phyloP scores from a whole-genome alignment of 2,113 vertebrate genomes.

The Clarias gariepinus region DNA sequence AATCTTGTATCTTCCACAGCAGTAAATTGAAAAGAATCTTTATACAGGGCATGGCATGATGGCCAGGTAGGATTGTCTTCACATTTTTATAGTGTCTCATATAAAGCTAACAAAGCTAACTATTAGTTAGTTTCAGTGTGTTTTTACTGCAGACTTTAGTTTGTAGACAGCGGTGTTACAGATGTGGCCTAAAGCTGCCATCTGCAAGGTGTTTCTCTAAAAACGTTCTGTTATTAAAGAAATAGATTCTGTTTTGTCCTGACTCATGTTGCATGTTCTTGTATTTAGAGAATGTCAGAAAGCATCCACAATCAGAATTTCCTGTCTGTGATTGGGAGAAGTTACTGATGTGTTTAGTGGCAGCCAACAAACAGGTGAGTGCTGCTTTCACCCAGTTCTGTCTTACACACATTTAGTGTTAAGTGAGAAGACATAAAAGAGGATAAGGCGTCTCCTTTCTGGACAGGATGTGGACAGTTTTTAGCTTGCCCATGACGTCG shows the following conservation, averaged over 20 bases:
- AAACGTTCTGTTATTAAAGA: neutral
- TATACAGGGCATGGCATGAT: neutral
- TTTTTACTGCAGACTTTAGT: neutral
- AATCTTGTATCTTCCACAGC: neutral
- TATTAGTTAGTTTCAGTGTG: neutral
- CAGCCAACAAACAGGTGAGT: neutral
- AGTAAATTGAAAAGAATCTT: neutral
- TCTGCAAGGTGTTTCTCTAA: neutral
- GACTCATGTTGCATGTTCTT: neutral
- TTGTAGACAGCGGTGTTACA: neutral
- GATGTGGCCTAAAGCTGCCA: neutral
- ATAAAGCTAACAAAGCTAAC: neutral
- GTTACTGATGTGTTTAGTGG: neutral
- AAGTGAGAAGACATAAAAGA: neutral
- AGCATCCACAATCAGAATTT: neutral
- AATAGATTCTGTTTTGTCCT: neutral
- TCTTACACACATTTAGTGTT: neutral
- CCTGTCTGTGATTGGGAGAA: neutral
- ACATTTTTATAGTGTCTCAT: neutral
- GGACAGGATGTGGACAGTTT: neutral
- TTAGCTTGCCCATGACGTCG: neutral
- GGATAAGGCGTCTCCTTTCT: neutral
- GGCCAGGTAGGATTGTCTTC: neutral
- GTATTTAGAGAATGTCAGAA: neutral
- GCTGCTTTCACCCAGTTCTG: neutral